A percentile compares a stretch with the other conserved stretches of the same genome.
phyloP scores from a whole-genome alignment of 2,113 vertebrate genomes.

The Leptobrachium leishanense region DNA sequence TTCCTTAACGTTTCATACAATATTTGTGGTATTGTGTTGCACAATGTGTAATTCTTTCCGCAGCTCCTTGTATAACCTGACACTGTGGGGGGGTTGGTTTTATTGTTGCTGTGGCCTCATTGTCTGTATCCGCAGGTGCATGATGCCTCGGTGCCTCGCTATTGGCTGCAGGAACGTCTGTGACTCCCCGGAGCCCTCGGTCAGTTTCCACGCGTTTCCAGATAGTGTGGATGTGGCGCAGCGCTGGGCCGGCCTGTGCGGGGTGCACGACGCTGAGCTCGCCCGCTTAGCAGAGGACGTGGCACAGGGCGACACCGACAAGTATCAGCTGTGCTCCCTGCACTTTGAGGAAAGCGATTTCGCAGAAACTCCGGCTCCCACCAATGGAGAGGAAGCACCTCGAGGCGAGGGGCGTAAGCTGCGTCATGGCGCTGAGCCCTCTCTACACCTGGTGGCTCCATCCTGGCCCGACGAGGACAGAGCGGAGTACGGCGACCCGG shows the following conservation, averaged over 20 bases:
- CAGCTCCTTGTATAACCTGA: too few relatives aligned
- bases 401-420: background rate
- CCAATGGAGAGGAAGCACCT: too few relatives aligned
- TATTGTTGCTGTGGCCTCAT: too few relatives aligned
- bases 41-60: too few relatives aligned
- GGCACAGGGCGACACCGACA: background rate
- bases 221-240: background rate
- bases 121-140: constrained; percentile 3
- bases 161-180: constrained; percentile 23
- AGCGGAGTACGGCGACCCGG: background rate
- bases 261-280: background rate
- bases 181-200: background rate
- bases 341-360: constrained; percentile 14
- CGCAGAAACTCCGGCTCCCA: background rate
- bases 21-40: too few relatives aligned
- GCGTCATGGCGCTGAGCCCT: background rate
- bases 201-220: constrained; percentile 21
- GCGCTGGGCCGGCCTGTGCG: constrained; percentile 19
- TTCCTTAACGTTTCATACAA: too few relatives aligned
- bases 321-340: constrained; percentile 18
- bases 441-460: background rate
- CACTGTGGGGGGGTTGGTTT: too few relatives aligned
- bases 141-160: constrained; percentile 29
- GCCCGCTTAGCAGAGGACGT: constrained; percentile 3
- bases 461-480: background rate